phyloP scores from a whole-genome alignment of 2,888 invertebrate species.

The Brachyptera putata region DNA sequence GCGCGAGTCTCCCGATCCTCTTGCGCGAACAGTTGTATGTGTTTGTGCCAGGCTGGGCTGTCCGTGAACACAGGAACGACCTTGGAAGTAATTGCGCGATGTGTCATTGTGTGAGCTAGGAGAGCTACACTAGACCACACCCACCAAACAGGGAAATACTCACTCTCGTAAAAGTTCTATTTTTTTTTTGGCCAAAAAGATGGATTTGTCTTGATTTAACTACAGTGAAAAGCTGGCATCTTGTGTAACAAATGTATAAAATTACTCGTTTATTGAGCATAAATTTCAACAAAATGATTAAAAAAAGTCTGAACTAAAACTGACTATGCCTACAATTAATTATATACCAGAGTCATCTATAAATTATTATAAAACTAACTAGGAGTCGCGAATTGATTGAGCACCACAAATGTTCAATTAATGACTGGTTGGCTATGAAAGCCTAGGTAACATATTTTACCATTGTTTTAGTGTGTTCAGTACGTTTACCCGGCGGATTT shows the following conservation, averaged over 20 bases:
- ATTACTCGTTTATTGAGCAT: slow-evolving; percentile 33
- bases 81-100: too few species aligned
- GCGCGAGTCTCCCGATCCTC: slow-evolving; percentile 58
- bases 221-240: slow-evolving; percentile 20
- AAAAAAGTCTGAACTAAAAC: slow-evolving; percentile 2
- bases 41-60: slow-evolving; percentile 34
- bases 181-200: not conserved
- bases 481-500: too few species aligned
- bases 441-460: too few species aligned
- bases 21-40: too few species aligned
- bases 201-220: not conserved
- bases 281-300: slow-evolving; percentile 10
- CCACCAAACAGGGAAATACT: not conserved
- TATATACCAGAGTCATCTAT: too few species aligned
- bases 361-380: not conserved
- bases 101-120: too few species aligned
- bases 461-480: too few species aligned
- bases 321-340: too few species aligned
- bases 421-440: slow-evolving; percentile 4
- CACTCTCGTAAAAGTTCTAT: too few species aligned
- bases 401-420: not conserved
- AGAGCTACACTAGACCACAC: too few species aligned
- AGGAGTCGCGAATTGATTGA: slow-evolving; percentile 9
- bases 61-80: slow-evolving; percentile 51
- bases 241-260: slow-evolving; percentile 33